Conservation (phyloP, 2,888 invertebrate species). For the Himalopsyche kuldschensis region DNA sequence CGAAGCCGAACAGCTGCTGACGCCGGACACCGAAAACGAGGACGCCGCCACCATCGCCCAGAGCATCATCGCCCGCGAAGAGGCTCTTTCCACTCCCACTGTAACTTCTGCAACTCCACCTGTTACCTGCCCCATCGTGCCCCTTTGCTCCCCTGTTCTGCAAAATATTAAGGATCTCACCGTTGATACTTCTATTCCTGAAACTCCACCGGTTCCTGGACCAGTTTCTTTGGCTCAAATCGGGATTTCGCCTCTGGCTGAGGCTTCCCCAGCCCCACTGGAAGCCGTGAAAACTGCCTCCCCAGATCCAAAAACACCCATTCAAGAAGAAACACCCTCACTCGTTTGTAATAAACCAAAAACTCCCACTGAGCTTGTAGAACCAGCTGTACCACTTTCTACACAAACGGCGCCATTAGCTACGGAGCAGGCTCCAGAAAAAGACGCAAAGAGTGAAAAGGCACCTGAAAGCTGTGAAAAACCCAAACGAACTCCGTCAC, state of each 20-base stretch:
- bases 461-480: background rate
- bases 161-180: constrained; percentile 46
- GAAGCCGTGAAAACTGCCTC: background rate
- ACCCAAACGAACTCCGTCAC: background rate
- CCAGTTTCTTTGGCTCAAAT: constrained; percentile 59
- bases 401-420: background rate
- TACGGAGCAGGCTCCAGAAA: background rate
- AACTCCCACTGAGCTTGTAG: background rate
- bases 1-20: constrained; percentile 52
- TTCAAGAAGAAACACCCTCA: background rate
- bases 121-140: constrained; percentile 42
- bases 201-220: constrained; percentile 55
- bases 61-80: constrained; percentile 56
- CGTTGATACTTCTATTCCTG: constrained; percentile 51
- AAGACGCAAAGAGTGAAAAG: background rate
- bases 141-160: constrained; percentile 42
- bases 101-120: constrained; percentile 48
- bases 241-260: constrained; percentile 47
- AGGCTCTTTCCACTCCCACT: constrained; percentile 47
- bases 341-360: background rate
- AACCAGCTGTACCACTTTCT: background rate
- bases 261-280: background rate
- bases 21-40: constrained; percentile 58
- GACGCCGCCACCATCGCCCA: constrained; percentile 56
- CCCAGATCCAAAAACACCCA: background rate